Conservation (phyloP, 2,797 vertebrate species). For the Pachyuromys duprasi region DNA sequence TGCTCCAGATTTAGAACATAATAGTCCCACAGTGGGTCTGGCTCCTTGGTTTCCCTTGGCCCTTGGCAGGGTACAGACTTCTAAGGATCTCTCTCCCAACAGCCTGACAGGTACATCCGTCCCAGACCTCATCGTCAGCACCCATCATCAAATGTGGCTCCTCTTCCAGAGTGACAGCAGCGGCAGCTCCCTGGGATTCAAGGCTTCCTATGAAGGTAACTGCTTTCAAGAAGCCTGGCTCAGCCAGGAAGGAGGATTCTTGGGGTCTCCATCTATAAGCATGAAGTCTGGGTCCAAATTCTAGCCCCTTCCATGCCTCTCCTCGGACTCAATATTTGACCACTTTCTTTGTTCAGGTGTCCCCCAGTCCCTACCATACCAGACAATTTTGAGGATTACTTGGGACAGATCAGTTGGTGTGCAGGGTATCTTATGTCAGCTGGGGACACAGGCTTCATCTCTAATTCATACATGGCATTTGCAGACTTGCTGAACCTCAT, state of each 20-base stretch:
- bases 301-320: not conserved
- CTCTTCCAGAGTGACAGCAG: slow-evolving; percentile 98
- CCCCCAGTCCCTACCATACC: not conserved
- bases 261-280: not conserved
- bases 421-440: too few relatives aligned
- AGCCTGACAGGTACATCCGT: slow-evolving; percentile 96
- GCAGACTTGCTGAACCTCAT: not conserved
- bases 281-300: not conserved
- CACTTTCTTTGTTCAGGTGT: not conserved
- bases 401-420: not conserved
- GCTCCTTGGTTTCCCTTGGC: not conserved
- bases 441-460: not conserved
- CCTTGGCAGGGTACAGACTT: rapidly evolving
- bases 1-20: not conserved
- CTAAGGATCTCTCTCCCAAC: slow-evolving; percentile 60
- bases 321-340: not conserved
- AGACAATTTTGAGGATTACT: not conserved
- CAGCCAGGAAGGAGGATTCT: not conserved
- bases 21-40: rapidly evolving
- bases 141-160: slow-evolving; percentile 99
- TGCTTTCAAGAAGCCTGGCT: not conserved
- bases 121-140: slow-evolving; percentile 98
- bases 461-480: not conserved
- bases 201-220: slow-evolving; percentile 97
- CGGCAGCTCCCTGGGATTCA: slow-evolving; percentile 97